A percentile compares a stretch with the other conserved stretches of the same genome.
These are phyloP conservation scores for Thelaira solivaga DNA, from an alignment of 2,888 invertebrate genomes.

Conservation along the genomic window DNA sequence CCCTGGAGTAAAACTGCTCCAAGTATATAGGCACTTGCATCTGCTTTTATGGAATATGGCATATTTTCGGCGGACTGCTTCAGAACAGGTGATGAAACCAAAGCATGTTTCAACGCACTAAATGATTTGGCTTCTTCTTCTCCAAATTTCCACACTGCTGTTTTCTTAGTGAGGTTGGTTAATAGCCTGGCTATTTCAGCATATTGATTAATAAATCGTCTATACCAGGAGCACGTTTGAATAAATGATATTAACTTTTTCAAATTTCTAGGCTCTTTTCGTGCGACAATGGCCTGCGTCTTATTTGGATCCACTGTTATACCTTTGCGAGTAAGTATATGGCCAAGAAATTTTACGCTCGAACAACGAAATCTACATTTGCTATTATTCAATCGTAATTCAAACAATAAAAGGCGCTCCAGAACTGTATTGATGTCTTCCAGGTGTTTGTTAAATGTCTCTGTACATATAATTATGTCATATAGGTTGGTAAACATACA, in stretches of 20 bases:
- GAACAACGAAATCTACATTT: conserved; percentile 33
- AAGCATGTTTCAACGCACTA: not conserved
- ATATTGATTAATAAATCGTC: not conserved
- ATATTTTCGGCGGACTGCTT: conserved; percentile 25
- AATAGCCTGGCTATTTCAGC: not conserved
- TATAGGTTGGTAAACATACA: conserved; percentile 38
- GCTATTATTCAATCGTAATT: conserved; percentile 2
- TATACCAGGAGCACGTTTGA: not conserved
- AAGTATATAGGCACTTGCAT: conserved; percentile 12
- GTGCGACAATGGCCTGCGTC: conserved; percentile 26
- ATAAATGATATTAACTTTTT: not conserved
- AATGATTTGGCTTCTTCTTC: conserved; percentile 10
- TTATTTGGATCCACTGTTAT: conserved; percentile 37
- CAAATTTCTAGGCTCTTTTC: not conserved
- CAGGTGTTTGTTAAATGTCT: conserved; percentile 20
- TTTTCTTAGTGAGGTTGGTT: conserved; percentile 23
- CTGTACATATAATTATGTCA: conserved; percentile 32
- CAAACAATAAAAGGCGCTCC: not conserved
- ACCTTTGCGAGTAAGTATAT: conserved; percentile 28
- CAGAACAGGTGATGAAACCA: conserved; percentile 8
- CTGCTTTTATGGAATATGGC: conserved; percentile 25
- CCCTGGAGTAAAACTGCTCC: conserved; percentile 34
- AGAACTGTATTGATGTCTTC: not conserved
- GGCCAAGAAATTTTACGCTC: conserved; percentile 37
- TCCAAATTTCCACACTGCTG: conserved; percentile 2